Percentiles rank a stretch among this genome's conserved stretches.
Conservation (phyloP, 2,888 invertebrate genomes). For the Fabriciana adippe region DNA sequence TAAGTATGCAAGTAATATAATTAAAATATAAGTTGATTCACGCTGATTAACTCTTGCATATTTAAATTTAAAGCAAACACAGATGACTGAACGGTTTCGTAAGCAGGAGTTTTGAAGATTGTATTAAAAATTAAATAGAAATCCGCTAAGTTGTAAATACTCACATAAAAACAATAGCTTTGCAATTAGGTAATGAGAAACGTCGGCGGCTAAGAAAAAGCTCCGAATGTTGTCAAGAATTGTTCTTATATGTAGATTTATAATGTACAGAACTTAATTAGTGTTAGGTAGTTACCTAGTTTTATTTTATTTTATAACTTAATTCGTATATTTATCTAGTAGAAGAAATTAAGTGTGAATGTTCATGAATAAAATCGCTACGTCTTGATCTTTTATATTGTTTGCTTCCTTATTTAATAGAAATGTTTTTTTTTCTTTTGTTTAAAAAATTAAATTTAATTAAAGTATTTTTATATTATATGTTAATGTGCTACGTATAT, state of each 20-base stretch:
- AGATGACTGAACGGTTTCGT: constrained; percentile 40
- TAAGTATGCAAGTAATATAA: constrained; percentile 23
- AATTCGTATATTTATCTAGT: too few species aligned
- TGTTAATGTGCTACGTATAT: too few species aligned
- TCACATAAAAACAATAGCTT: constrained; percentile 69
- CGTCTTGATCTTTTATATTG: too few species aligned
- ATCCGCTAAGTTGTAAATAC: constrained; percentile 71
- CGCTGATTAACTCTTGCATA: constrained; percentile 31
- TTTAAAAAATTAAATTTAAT: too few species aligned
- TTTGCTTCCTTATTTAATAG: too few species aligned
- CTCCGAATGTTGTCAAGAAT: constrained; percentile 8
- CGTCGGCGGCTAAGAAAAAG: constrained; percentile 30
- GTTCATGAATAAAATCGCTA: too few species aligned
- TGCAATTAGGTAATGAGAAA: constrained; percentile 78
- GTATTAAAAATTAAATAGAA: constrained; percentile 67
- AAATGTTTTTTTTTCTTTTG: too few species aligned
- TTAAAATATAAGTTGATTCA: constrained; percentile 32
- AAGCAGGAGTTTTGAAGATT: constrained; percentile 51
- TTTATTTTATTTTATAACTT: too few species aligned
- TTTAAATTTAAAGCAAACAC: constrained; percentile 40
- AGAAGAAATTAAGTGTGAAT: too few species aligned
- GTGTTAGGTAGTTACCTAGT: not conserved
- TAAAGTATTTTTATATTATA: too few species aligned
- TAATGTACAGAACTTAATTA: constrained; percentile 6
- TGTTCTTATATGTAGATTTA: constrained; percentile 10